Evolutionary conservation across 2,888 invertebrate species (phyloP).

Genomic region (Habroteleia sp.): DNA sequence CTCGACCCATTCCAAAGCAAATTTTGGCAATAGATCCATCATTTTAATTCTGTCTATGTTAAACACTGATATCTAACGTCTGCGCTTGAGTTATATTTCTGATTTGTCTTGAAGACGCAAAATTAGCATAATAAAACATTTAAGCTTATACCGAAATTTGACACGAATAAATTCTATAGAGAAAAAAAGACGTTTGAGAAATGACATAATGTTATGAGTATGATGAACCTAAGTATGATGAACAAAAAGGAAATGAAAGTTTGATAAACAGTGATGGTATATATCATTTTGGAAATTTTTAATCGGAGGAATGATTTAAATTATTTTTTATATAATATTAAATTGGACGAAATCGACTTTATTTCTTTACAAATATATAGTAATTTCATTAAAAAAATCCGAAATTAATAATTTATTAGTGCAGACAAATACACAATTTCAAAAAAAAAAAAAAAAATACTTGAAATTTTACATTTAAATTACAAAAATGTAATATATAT

Average conservation of each 20-base stretch:
- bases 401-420: too few species aligned
- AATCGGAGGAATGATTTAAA: not conserved
- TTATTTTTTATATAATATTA: too few species aligned
- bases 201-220: constrained; percentile 37
- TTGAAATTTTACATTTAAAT: too few species aligned
- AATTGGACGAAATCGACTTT: too few species aligned
- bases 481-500: too few species aligned
- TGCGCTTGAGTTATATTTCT: constrained; percentile 10
- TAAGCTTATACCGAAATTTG: constrained; percentile 16
- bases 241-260: constrained; percentile 9
- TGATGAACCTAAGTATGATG: too few species aligned
- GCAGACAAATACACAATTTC: too few species aligned
- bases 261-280: not conserved
- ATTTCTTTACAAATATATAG: too few species aligned
- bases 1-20: constrained; percentile 10
- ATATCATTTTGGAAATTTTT: not conserved
- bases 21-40: constrained; percentile 29
- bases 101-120: constrained; percentile 11
- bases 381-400: too few species aligned
- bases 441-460: too few species aligned
- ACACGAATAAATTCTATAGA: constrained; percentile 36
- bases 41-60: constrained; percentile 14
- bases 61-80: constrained; percentile 29
- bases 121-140: constrained; percentile 45
- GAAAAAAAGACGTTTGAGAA: constrained; percentile 20